Base-by-base conservation (phyloP, 2,113 vertebrate genomes). In the Gadus macrocephalus region DNA sequence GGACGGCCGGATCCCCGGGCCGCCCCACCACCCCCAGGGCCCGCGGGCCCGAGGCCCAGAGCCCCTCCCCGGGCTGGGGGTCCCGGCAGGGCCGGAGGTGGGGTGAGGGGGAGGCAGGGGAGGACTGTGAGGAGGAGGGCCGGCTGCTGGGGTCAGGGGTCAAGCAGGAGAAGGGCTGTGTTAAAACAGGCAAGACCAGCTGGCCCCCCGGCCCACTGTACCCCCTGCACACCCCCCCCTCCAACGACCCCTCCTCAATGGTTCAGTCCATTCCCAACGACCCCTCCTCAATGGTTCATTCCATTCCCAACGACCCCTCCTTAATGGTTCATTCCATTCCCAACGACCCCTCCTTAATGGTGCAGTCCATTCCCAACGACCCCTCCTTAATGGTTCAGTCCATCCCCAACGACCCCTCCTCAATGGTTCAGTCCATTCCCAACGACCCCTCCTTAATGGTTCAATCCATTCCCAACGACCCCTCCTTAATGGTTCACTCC, bases 11-110 rank as follows among this genome's bases (percentile, higher is more conserved):
- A n/a, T 98, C 96, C 0, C 96, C 96, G 0, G 96, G 96, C 22
- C 95, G 95, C 49, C 96, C 94, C 0, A 86, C 93, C 71, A 97
- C 96, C 1, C 96, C 97, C 3, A 98, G 98, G 85, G 95, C 94
- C 53, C 93, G 95, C 25, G 90, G 94, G 11, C 87, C 94, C 59
- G 96, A 98, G 78, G 93, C 92, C 1, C 95, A 93, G 15, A 96
- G 93, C n/a, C 95, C 95, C 15, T 95, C 95, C 0, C 93, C 95
- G 0, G 90, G 88, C 81, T 94, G 77, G 90, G 93, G 73, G 82
- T 89, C n/a, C 62, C 91, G 96, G 89, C 85, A 87, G 4, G 91
- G 91, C 75, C 97, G 94, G 90, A 98, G 96, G 86, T 97, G 96
- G 80, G 92, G 93, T 1, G 96, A 98, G 75, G 85, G 88, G 0